Evolutionary conservation across 2,113 vertebrate species (phyloP).

Genomic region (Polypterus senegalus): DNA sequence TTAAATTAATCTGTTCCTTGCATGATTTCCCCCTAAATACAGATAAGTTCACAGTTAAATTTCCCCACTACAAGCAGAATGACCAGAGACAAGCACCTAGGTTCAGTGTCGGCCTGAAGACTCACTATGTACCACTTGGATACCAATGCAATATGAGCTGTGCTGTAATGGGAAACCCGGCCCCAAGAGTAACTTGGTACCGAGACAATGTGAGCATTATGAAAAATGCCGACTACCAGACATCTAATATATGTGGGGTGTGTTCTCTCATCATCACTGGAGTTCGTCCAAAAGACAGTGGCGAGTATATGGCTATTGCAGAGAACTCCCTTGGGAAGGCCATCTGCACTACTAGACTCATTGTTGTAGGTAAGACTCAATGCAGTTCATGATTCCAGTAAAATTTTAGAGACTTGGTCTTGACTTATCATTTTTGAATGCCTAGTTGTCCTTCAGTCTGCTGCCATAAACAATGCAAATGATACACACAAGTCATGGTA

Average conservation of each 20-base stretch:
- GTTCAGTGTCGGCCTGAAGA: slow-evolving; percentile 58
- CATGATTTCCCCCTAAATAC: slow-evolving; percentile 11
- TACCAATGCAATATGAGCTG: slow-evolving; percentile 76
- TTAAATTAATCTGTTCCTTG: background rate
- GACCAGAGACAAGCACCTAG: slow-evolving; percentile 47
- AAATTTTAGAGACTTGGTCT: no score
- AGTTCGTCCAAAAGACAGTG: slow-evolving; percentile 50
- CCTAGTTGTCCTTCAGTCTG: no score
- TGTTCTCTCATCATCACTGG: slow-evolving; percentile 65
- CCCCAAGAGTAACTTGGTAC: slow-evolving; percentile 66
- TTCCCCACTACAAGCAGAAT: slow-evolving; percentile 31
- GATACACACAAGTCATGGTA: no score
- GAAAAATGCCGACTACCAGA: slow-evolving; percentile 43
- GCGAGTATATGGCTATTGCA: slow-evolving; percentile 56
- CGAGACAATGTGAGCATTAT: slow-evolving; percentile 54
- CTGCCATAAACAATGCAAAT: no score
- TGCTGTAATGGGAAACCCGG: slow-evolving; percentile 59
- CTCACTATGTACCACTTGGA: slow-evolving; percentile 55
- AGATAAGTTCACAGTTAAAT: slow-evolving; percentile 43
- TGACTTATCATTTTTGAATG: no score
- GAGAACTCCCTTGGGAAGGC: slow-evolving; percentile 54
- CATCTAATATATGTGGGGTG: slow-evolving; percentile 62
- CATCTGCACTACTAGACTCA: slow-evolving; percentile 51
- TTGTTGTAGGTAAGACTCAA: slow-evolving; percentile 49
- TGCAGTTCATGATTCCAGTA: no score